Evolutionary conservation across 2,888 invertebrate genomes (phyloP).

Genomic region (Eupeodes latifasciatus): DNA sequence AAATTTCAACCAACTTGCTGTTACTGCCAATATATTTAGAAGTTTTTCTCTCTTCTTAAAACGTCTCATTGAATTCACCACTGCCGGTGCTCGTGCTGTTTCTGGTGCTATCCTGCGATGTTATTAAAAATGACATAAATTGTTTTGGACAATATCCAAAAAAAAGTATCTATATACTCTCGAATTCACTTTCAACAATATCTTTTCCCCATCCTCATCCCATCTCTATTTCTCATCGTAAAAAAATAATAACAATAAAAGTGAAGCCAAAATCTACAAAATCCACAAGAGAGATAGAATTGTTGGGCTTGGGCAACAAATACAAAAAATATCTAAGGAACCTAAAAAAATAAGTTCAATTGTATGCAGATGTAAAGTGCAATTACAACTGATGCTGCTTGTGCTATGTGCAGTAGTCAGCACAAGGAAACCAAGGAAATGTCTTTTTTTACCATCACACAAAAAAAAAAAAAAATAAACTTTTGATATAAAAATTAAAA

Average conservation of each 20-base stretch:
- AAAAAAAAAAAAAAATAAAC: background rate
- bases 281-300: conserved; percentile 22
- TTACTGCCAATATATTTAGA: conserved; percentile 45
- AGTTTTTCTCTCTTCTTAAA: conserved; percentile 38
- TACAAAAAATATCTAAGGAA: background rate
- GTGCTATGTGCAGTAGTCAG: conserved; percentile 2
- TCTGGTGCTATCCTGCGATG: conserved; percentile 23
- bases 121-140: conserved; percentile 75
- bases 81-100: conserved; percentile 24
- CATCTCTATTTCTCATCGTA: background rate
- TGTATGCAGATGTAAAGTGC: conserved; percentile 73
- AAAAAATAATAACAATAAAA: conserved; percentile 58
- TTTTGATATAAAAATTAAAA: conserved; percentile 18
- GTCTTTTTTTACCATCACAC: conserved; percentile 12
- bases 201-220: background rate
- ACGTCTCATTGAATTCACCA: conserved; percentile 69
- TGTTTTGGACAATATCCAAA: conserved; percentile 69
- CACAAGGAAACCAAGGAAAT: conserved; percentile 14
- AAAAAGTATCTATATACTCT: conserved; percentile 47
- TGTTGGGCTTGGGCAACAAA: background rate
- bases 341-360: conserved; percentile 54
- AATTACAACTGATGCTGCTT: conserved; percentile 52
- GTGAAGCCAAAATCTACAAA: conserved; percentile 46
- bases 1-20: conserved; percentile 29
- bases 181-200: conserved; percentile 33